Conservation (phyloP, 2,113 vertebrate species). For the Spea multiplicata region DNA sequence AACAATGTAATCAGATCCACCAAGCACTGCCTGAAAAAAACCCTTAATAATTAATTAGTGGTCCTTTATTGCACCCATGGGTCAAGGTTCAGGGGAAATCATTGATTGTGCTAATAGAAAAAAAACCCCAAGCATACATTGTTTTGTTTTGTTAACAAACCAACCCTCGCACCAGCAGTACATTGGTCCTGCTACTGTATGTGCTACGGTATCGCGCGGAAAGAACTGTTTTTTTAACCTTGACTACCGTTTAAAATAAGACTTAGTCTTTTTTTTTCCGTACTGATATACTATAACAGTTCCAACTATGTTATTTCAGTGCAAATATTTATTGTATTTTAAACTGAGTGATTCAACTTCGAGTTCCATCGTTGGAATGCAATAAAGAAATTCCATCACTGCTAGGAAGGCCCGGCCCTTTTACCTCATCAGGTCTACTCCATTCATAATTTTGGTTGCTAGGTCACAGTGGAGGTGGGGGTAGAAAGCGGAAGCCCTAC, state of each 20-base stretch:
- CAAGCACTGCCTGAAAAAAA: constrained; percentile 72
- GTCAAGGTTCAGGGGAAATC: constrained; percentile 66
- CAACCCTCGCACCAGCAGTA: constrained; percentile 13
- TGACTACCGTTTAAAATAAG: neutral
- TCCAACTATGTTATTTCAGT: neutral
- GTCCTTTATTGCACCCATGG: constrained; percentile 74
- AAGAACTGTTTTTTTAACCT: constrained; percentile 6
- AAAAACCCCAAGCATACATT: constrained; percentile 59
- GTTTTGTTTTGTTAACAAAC: constrained; percentile 50
- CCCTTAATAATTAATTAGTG: constrained; percentile 88
- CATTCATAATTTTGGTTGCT: constrained; percentile 1
- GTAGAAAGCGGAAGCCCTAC: neutral
- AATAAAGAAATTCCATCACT: constrained; percentile 1
- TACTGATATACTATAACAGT: neutral
- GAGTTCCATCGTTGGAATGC: neutral
- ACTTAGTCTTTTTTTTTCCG: neutral
- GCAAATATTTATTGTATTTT: constrained; percentile 8
- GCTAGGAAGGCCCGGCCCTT: neutral
- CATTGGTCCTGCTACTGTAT: constrained; percentile 11
- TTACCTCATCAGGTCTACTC: neutral
- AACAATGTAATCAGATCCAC: constrained; percentile 69
- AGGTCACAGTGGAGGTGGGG: neutral
- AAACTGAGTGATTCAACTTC: neutral
- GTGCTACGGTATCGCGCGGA: neutral
- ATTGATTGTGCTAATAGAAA: constrained; percentile 66